These are phyloP conservation scores for Myzus persicae DNA, from an alignment of 1,140 invertebrate genomes.

Conservation along the genomic window DNA sequence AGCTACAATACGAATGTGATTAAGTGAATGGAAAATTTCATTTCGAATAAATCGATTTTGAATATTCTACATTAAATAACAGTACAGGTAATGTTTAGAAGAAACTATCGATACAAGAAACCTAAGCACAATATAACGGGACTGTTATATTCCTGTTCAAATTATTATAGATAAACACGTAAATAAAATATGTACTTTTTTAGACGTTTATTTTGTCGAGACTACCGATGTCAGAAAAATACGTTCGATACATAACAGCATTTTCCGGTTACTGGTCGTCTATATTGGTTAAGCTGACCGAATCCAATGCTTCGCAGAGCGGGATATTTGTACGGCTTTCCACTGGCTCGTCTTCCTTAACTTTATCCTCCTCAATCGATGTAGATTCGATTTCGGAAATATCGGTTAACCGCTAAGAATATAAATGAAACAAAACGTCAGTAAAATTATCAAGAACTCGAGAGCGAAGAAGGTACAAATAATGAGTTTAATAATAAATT, in stretches of 20 bases:
- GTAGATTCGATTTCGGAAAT: background rate
- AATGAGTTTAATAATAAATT: too few species aligned
- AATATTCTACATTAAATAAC: background rate
- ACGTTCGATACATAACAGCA: background rate
- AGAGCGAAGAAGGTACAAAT: background rate
- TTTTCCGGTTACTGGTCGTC: background rate
- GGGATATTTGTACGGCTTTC: background rate
- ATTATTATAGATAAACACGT: background rate
- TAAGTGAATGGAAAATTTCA: background rate
- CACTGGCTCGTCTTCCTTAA: background rate
- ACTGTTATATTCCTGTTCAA: background rate
- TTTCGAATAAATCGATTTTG: background rate
- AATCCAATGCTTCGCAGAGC: background rate
- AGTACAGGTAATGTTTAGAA: background rate
- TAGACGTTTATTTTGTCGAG: background rate
- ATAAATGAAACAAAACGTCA: background rate
- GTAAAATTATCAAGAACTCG: background rate
- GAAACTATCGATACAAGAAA: background rate
- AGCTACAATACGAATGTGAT: background rate
- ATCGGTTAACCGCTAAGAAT: background rate
- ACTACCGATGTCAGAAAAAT: background rate
- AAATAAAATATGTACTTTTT: background rate
- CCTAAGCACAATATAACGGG: background rate
- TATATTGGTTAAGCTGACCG: background rate
- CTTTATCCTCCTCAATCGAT: background rate